phyloP scores from a whole-genome alignment of 2,888 invertebrate genomes.

The Neelides folsomi region DNA sequence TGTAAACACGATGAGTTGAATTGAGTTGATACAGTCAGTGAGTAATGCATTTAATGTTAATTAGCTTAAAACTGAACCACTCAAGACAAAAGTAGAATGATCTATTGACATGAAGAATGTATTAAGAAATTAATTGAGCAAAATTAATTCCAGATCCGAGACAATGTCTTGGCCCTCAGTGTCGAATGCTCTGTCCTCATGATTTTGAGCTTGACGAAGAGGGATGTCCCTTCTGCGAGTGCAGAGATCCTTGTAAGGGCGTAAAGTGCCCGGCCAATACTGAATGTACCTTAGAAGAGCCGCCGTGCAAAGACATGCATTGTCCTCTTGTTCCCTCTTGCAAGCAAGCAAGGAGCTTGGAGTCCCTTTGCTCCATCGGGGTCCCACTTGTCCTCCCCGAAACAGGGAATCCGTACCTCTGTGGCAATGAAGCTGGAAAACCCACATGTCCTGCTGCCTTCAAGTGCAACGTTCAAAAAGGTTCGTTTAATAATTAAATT shows the following conservation, averaged over 20 bases:
- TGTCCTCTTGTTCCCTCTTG: conserved; percentile 76
- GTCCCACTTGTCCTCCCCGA: conserved; percentile 52
- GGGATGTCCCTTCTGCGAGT: conserved; percentile 63
- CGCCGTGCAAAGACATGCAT: conserved; percentile 61
- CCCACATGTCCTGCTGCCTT: conserved; percentile 72
- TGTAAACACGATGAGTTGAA: no score
- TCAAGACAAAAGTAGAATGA: background rate
- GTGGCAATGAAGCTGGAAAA: conserved; percentile 65
- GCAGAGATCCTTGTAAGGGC: conserved; percentile 38
- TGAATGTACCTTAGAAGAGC: conserved; percentile 63
- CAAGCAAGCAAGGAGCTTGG: conserved; percentile 57
- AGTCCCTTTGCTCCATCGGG: conserved; percentile 65
- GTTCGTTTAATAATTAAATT: conserved; percentile 36
- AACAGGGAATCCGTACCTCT: conserved; percentile 63
- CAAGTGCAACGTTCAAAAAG: conserved; percentile 61
- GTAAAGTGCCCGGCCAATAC: conserved; percentile 62
- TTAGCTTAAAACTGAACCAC: no score
- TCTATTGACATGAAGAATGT: background rate
- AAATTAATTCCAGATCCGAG: conserved; percentile 42
- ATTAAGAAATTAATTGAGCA: conserved; percentile 5
- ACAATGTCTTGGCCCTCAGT: conserved; percentile 63
- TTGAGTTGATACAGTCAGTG: no score
- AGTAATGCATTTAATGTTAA: no score
- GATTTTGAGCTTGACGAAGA: conserved; percentile 56
- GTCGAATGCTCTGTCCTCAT: conserved; percentile 73